Conservation (phyloP, 2,113 vertebrate species). For the Sinocyclocheilus rhinocerous region DNA sequence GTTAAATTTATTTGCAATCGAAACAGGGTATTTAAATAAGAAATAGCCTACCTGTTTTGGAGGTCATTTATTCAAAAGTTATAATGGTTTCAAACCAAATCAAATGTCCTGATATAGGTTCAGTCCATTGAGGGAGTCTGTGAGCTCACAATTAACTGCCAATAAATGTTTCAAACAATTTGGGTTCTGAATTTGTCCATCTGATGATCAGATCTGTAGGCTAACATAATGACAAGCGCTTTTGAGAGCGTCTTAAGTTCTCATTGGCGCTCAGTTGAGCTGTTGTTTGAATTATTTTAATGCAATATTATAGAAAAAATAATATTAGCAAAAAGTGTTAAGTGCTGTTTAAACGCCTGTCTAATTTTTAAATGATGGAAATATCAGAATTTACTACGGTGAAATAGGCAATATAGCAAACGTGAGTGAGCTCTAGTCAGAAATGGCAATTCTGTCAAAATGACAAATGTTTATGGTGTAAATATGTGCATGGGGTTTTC, state of each 20-base stretch:
- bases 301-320: background rate
- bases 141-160: background rate
- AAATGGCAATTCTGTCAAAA: background rate
- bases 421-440: conserved; percentile 57
- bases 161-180: background rate
- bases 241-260: background rate
- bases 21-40: background rate
- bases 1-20: background rate
- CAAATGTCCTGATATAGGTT: background rate
- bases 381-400: background rate
- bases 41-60: background rate
- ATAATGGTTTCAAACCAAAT: background rate
- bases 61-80: background rate
- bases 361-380: conserved; percentile 55
- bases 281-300: background rate
- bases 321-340: no score
- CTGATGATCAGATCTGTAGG: conserved; percentile 33
- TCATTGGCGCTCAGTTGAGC: background rate
- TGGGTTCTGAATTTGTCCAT: background rate
- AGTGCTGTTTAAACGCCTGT: background rate
- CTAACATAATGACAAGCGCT: background rate
- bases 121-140: background rate
- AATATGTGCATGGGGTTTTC: conserved; percentile 39
- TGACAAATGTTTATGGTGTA: background rate
- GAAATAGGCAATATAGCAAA: background rate